Evolutionary conservation across 2,797 vertebrate genomes (phyloP), one percentile per base, ranked within the genome.

Genomic region (Picus viridis): DNA sequence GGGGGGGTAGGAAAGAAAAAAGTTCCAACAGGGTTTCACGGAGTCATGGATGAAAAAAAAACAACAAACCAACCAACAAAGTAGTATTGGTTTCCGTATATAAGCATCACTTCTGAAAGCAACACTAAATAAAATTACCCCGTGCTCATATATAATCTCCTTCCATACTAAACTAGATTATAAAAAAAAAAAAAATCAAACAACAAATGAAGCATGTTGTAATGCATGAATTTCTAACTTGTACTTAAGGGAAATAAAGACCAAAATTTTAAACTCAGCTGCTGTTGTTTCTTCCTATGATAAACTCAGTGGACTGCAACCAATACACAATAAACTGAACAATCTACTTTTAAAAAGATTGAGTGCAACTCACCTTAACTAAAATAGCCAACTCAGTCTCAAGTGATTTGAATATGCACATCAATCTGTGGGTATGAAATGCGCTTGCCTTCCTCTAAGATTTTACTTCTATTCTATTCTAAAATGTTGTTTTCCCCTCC

Each of bases 11-110:
- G 58, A 79, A 85, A 97, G 67, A 83, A 97, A 92, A 95, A 83
- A 91, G 81, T 89, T 89, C 90, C 85, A 96, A 94, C 65, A 83
- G 92, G 89, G 92, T 96, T 96, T 94, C 95, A 96, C 36, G 95
- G 96, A 95, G 83, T 97, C 90, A 93, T 67, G 95, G 92, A 86
- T 92, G 90, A 75, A 88, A 96, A 90, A 93, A 93, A 96, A 87
- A 3, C 12, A 41, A 43, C 16, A 43, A 43, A 16, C 16, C 15
- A 43, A 43, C 41, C 41, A 49, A 22, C 47, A 7, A 49, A 49
- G 49, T 49, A 49, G 49, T 49, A 49, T 49, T 24, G 22, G 49
- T 49, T 49, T 49, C 49, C 22, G 19, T 49, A 96, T 95, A 92
- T 59, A 92, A 88, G 17, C 13, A 76, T 2, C 11, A 70, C 13